Conservation (phyloP, 2,113 vertebrate species). For the Muntiacus muntjak region DNA sequence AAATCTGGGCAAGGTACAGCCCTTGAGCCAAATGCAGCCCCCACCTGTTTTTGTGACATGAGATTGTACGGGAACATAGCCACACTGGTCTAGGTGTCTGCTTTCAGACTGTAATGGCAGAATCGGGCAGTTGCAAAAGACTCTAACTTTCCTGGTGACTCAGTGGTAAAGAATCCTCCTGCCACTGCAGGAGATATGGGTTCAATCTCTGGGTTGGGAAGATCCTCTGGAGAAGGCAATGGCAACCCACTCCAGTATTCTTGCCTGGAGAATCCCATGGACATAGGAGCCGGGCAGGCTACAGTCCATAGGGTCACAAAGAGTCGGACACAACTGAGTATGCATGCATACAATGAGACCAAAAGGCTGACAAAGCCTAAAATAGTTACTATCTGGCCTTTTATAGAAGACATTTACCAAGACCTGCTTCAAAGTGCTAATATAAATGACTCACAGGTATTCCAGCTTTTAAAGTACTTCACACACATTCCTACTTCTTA, state of each 20-base stretch:
- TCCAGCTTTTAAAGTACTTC: neutral
- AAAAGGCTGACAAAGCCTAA: neutral
- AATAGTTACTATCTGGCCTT: neutral
- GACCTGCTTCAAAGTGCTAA: neutral
- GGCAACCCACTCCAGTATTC: neutral
- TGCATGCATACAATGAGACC: neutral
- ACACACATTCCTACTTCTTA: neutral
- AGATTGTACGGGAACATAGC: neutral
- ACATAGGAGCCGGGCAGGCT: neutral
- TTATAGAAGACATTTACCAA: neutral
- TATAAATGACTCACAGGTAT: neutral
- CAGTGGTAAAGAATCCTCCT: neutral
- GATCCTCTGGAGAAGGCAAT: neutral
- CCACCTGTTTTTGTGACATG: neutral
- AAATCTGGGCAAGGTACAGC: neutral
- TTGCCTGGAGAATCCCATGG: neutral
- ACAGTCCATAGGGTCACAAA: neutral
- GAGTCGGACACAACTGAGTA: neutral
- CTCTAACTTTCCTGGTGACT: neutral
- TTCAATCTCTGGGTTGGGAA: neutral
- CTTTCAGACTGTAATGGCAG: neutral
- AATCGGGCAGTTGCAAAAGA: accelerated
- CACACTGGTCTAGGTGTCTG: neutral
- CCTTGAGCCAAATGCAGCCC: neutral
- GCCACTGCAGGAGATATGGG: neutral